Base-by-base conservation (phyloP, 37 sponge, comb jelly and placozoan genomes). In the Hexactinellida sp. region DNA sequence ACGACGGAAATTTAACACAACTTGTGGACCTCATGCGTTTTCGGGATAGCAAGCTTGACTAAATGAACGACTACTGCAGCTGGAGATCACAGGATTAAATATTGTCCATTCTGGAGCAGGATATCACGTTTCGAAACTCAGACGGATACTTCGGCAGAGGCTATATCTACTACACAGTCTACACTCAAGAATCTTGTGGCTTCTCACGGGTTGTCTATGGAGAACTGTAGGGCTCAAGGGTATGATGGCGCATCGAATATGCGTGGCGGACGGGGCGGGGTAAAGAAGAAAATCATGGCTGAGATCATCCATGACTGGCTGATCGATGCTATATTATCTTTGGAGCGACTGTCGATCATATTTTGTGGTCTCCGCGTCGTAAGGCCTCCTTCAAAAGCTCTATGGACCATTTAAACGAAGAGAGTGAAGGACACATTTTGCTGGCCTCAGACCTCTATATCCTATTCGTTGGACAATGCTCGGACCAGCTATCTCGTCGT, bases 141-240 rank as follows among this genome's bases (percentile, higher is more conserved):
- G 76, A 63, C 76, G 21, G 76, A 63, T 63, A 63, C 76, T 63
- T 63, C 76, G 76, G 76, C 34, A 25, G 76, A 63, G 76, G 13
- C 76, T 63, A 63, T 63, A 63, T 63, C 76, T 28, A 25, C 28
- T 63, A 63, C n/a, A n/a, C n/a, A n/a, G 1, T 32, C 28, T 63
- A 63, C 76, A n/a, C 76, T 63, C 30, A 63, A 63, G 76, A 63
- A 63, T n/a, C 76, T 63, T 63, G 76, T 63, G 76, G 76, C 76
- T 63, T 63, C 76, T 63, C 76, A 63, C 76, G 34, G 76, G 76
- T 63, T 63, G 76, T 63, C 76, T 63, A 63, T 63, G 76, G 76
- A 63, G 76, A n/a, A 63, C 76, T 63, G 76, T 63, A 63, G 76
- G 76, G 76, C 76, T 63, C 76, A 63, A 23, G 76, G 76, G 76